These are phyloP conservation scores for Clusia tigrina DNA, from an alignment of 2,888 invertebrate species.

Conservation along the genomic window DNA sequence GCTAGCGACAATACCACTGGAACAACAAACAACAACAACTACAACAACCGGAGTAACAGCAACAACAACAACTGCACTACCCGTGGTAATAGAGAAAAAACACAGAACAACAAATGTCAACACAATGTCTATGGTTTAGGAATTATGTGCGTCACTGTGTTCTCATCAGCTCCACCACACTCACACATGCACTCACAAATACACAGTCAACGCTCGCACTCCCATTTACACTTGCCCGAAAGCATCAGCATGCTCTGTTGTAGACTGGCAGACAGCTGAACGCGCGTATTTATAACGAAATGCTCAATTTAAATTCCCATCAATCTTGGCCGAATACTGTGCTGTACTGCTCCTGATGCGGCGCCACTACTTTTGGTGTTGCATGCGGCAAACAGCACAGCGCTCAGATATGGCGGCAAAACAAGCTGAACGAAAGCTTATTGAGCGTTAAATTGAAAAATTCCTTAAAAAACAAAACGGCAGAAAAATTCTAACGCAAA, in stretches of 20 bases:
- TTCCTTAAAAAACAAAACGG: constrained; percentile 39
- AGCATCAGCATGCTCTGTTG: constrained; percentile 1
- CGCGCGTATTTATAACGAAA: constrained; percentile 57
- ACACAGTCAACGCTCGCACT: constrained; percentile 22
- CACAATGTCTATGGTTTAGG: constrained; percentile 40
- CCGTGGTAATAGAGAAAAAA: not conserved
- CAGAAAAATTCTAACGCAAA: constrained; percentile 16
- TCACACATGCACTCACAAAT: constrained; percentile 20
- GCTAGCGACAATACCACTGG: not conserved
- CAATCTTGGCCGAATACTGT: constrained; percentile 8
- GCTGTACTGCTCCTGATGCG: constrained; percentile 6
- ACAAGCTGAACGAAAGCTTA: constrained; percentile 48
- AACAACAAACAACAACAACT: not conserved
- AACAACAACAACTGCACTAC: not conserved
- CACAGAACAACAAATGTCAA: constrained; percentile 10
- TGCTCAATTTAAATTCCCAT: constrained; percentile 59
- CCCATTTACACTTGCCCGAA: not conserved
- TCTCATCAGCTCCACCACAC: constrained; percentile 44
- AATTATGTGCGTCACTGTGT: constrained; percentile 55
- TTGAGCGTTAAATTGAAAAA: constrained; percentile 58
- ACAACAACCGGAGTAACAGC: constrained; percentile 4
- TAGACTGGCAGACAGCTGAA: constrained; percentile 47
- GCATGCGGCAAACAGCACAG: constrained; percentile 27
- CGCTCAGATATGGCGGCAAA: constrained; percentile 23
- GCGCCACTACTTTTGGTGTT: constrained; percentile 20